A percentile compares a stretch with the other conserved stretches of the same genome.
phyloP scores from a whole-genome alignment of 2,113 vertebrate genomes.

The Brachyhypopomus occidentalis region DNA sequence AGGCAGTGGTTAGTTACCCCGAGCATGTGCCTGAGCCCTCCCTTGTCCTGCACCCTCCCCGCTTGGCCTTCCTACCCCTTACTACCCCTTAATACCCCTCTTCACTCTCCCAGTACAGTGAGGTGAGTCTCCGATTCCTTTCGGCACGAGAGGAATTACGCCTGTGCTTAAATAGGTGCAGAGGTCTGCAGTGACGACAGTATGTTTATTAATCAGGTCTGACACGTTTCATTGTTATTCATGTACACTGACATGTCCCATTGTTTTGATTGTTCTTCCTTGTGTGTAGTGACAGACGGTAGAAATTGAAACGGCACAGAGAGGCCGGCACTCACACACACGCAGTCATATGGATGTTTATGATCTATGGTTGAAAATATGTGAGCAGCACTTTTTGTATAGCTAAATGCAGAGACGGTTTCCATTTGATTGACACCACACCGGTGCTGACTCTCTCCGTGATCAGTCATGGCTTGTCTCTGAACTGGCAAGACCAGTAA shows the following conservation, averaged over 20 bases:
- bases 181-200: slow-evolving; percentile 38
- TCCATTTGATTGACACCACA: slow-evolving; percentile 41
- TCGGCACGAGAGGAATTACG: slow-evolving; percentile 28
- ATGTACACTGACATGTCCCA: slow-evolving; percentile 53
- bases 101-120: background rate
- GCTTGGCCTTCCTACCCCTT: too few relatives aligned
- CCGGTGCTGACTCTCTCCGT: slow-evolving; percentile 15
- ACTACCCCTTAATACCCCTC: too few relatives aligned
- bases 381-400: slow-evolving; percentile 25
- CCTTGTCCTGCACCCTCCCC: too few relatives aligned
- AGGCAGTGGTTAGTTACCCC: background rate
- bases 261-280: slow-evolving; percentile 49
- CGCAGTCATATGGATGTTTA: slow-evolving; percentile 6
- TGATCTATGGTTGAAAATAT: slow-evolving; percentile 37
- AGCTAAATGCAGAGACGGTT: slow-evolving; percentile 15
- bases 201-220: slow-evolving; percentile 53
- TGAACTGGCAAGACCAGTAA: slow-evolving; percentile 31
- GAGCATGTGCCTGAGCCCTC: too few relatives aligned
- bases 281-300: slow-evolving; percentile 36
- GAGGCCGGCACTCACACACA: background rate
- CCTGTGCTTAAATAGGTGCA: slow-evolving; percentile 46
- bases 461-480: slow-evolving; percentile 46
- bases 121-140: slow-evolving; percentile 11
- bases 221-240: slow-evolving; percentile 54
- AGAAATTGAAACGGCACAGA: slow-evolving; percentile 34